Percentiles rank a stretch among this genome's conserved stretches.
Evolutionary conservation across 2,113 vertebrate species (phyloP).

Genomic region (Oophaga pumilio): DNA sequence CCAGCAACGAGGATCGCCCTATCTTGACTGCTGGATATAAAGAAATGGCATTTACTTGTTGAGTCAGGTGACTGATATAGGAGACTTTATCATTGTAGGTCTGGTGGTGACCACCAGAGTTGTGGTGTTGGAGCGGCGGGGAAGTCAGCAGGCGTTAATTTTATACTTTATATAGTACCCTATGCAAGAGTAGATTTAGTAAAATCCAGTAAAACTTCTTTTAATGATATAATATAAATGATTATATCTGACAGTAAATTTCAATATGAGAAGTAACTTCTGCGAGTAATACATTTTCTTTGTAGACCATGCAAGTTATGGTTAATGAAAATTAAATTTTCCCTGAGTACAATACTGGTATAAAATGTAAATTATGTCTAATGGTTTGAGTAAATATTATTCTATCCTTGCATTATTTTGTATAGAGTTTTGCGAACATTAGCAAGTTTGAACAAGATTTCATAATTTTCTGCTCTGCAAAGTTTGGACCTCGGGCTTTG

Average conservation of each 20-base stretch:
- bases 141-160: too few species aligned
- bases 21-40: too few species aligned
- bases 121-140: too few species aligned
- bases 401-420: conserved; percentile 4
- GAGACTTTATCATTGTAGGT: too few species aligned
- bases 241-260: neutral
- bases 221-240: neutral
- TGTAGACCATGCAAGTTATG: neutral
- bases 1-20: too few species aligned
- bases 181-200: too few species aligned
- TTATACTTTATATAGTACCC: too few species aligned
- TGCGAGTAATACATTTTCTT: neutral
- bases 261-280: neutral
- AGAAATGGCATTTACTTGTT: too few species aligned
- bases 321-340: neutral
- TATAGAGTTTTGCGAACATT: neutral
- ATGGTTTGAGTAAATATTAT: conserved; percentile 27
- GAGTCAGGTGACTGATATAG: too few species aligned
- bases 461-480: conserved; percentile 53
- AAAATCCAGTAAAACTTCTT: neutral
- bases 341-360: neutral
- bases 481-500: conserved; percentile 40
- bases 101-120: too few species aligned
- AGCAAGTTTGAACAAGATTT: conserved; percentile 44
- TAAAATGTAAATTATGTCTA: conserved; percentile 39